Evolutionary conservation across 2,888 invertebrate species (phyloP).

Genomic region (Autographa pulchrina): DNA sequence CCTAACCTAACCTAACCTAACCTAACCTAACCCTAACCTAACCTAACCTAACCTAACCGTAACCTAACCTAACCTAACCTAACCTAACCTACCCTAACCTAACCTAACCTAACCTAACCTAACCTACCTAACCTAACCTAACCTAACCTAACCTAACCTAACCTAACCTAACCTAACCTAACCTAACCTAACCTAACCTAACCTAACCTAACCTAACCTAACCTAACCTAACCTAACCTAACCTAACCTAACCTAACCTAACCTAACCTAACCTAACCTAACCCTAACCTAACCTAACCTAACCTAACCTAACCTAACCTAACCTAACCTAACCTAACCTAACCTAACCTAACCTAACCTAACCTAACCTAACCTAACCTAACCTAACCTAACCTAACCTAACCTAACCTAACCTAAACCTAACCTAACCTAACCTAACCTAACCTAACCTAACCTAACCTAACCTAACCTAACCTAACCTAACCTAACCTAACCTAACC

Average conservation of each 20-base stretch:
- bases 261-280: constrained; percentile 45
- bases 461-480: too few relatives aligned
- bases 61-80: constrained; percentile 40
- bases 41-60: constrained; percentile 39
- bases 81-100: too few relatives aligned
- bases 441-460: too few relatives aligned
- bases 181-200: constrained; percentile 54
- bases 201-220: constrained; percentile 52
- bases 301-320: constrained; percentile 35
- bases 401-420: constrained; percentile 47
- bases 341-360: constrained; percentile 20
- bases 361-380: constrained; percentile 18
- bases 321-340: constrained; percentile 35
- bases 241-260: constrained; percentile 28
- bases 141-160: constrained; percentile 51
- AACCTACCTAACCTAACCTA: constrained; percentile 48
- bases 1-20: constrained; percentile 40
- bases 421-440: constrained; percentile 48
- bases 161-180: constrained; percentile 54
- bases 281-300: constrained; percentile 38
- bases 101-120: constrained; percentile 39
- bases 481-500: constrained; percentile 45
- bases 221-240: constrained; percentile 48
- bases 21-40: constrained; percentile 31
- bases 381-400: constrained; percentile 45